Base-by-base conservation (phyloP, 2,888 invertebrate species). In the Meteorus cinctellus region DNA sequence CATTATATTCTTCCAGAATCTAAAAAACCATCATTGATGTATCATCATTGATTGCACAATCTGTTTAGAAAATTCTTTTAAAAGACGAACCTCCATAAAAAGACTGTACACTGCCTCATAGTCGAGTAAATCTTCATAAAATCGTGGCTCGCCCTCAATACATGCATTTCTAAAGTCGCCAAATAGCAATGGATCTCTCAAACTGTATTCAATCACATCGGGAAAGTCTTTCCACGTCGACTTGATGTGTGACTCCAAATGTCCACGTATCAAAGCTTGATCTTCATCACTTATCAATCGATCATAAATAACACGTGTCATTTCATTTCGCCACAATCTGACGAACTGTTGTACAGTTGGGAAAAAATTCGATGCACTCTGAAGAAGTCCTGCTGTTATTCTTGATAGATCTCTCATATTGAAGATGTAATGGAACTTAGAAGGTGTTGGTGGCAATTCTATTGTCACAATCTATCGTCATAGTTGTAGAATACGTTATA, bases 391-490 rank as follows among this genome's bases (percentile, higher is more conserved):
- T 16, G 94, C 94, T 81, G 93, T 94, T 78, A 98, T 93, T 75
- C 97, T 93, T 0, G 97, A 97, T 81, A 98, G 90, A 90, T 98
- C 98, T 65, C 97, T 93, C 89, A 98, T 92, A 90, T 97, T 97
- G 91, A 97, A 98, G 82, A 97, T 96, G 90, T 98, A 98, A 91
- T 98, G 97, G 90, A 98, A 98, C 90, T 96, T 97, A 5, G 95
- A 94, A 0, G 98, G 98, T 0, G 97, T 98, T 1, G 97, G 97
- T 0, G 97, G 96, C 72, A 98, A 90, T 78, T 96, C 95, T 27
- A 92, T 91, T 77, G 95, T 93, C 59, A 96, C 92, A 82, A 92
- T 91, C 95, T 95, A 24, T n/a, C n/a, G 6, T 5, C 4, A 48
- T n/a, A n/a, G 16, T 48, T 4, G 4, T n/a, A 16, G 6, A 10